Evolutionary conservation across 2,888 invertebrate species (phyloP), one percentile per base, ranked within the genome.

Genomic region (Pocota personata): DNA sequence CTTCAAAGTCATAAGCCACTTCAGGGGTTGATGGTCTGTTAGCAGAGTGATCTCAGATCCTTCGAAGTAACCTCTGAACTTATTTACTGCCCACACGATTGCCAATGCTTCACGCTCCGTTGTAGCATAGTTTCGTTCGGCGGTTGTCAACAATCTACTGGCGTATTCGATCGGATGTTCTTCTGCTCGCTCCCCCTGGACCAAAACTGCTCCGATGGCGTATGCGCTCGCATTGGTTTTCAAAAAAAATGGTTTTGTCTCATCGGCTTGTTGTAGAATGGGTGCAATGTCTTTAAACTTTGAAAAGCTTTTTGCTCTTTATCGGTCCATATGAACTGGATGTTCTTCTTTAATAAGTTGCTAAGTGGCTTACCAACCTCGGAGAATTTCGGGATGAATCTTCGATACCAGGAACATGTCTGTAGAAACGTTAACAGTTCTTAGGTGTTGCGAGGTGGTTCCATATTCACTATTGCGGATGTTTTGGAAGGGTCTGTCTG

Each of bases 1-100:
- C 78, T 92, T 92, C 4, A 92, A 40, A 0, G 88, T 87, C 80
- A 92, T 84, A 5, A 93, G 82, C 92, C 93, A 94, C 89, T 92
- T 91, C 35, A 94, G 88, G 0, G 93, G 16, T 43, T 16, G 43
- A 16, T 43, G 43, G 3, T 43, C 43, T 43, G 43, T 43, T 43
- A 43, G 7, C 14, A 43, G 16, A 0, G 43, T 16, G 4, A 43
- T 43, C 1, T 43, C 43, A 1, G 16, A 16, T 6, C 43, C 43
- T 43, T 16, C 43, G 6, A 43, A 16, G 16, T 43, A 43, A 6
- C 43, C 16, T 43, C 16, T 0, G n/a, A 43, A 43, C 2, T 43
- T 43, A 6, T n/a, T n/a, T n/a, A 40, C n/a, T n/a, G 37, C 37
- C n/a, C 14, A 40, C 3, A 40, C 37, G 7, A 43, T 16, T 16